phyloP scores from a whole-genome alignment of 2,113 vertebrate genomes.

The Pomatorhinus ruficollis region DNA sequence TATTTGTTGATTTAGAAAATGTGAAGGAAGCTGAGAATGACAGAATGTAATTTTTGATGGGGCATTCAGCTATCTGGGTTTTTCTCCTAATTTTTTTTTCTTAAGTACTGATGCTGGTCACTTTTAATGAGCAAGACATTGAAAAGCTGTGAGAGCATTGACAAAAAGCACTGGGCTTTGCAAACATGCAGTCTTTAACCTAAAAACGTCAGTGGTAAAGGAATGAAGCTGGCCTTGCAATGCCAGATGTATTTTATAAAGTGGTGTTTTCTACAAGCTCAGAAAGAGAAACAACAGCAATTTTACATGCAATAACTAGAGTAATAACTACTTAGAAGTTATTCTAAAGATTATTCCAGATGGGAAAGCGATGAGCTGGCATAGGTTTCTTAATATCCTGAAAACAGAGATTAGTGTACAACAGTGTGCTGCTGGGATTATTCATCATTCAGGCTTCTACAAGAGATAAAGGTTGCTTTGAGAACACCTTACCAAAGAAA shows the following conservation, averaged over 20 bases:
- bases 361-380: neutral
- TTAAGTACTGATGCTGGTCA: neutral
- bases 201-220: neutral
- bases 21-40: neutral
- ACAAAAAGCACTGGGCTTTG: neutral
- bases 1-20: neutral
- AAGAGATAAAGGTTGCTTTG: neutral
- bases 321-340: neutral
- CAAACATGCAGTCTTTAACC: neutral
- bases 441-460: neutral
- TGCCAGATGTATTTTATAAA: neutral
- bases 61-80: neutral
- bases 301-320: neutral
- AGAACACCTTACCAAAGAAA: neutral
- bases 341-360: neutral
- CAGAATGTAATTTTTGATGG: neutral
- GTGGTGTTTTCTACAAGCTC: neutral
- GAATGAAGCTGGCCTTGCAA: neutral
- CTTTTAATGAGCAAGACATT: neutral
- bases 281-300: neutral
- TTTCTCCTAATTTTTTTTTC: neutral
- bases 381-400: neutral
- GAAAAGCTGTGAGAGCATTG: neutral
- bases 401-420: neutral
- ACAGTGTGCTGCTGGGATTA: neutral